Evolutionary conservation across 92 coral and sea anemone species (phyloP).

Genomic region (Parazoanthus swiftii): DNA sequence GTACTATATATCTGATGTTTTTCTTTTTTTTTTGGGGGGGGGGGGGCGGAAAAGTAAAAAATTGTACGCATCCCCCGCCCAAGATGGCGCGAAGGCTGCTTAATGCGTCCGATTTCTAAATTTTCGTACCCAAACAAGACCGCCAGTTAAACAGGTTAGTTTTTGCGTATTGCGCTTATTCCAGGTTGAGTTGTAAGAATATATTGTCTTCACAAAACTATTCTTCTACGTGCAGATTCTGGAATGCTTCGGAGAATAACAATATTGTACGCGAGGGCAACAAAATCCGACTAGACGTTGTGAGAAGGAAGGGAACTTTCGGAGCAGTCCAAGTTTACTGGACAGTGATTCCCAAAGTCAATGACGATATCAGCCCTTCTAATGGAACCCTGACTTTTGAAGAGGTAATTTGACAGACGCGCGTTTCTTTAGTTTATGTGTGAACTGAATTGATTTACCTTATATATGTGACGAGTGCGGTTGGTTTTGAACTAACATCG

Average conservation of each 20-base stretch:
- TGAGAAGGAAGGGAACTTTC: slow-evolving; percentile 69
- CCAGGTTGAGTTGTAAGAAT: not conserved
- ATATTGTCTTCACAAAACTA: not conserved
- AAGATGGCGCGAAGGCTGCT: too few species aligned
- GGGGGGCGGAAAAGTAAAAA: too few species aligned
- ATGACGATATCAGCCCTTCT: slow-evolving; percentile 72
- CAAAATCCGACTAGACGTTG: slow-evolving; percentile 68
- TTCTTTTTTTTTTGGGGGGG: too few species aligned
- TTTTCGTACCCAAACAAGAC: not conserved
- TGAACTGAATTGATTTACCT: not conserved
- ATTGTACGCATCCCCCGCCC: too few species aligned
- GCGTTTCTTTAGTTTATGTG: not conserved
- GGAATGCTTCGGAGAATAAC: slow-evolving; percentile 42
- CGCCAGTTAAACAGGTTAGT: not conserved
- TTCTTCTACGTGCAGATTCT: slow-evolving; percentile 50
- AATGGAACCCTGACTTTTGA: slow-evolving; percentile 84
- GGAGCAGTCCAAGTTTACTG: slow-evolving; percentile 73
- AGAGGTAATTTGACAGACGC: slow-evolving; percentile 50
- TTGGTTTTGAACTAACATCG: not conserved
- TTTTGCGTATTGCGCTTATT: too few species aligned
- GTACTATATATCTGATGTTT: too few species aligned
- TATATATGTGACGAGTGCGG: not conserved
- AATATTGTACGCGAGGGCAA: slow-evolving; percentile 77
- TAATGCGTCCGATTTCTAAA: not conserved
- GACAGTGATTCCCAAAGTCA: slow-evolving; percentile 57